Evolutionary conservation across 2,113 vertebrate genomes (phyloP).

Genomic region (Arothron firmamentum): DNA sequence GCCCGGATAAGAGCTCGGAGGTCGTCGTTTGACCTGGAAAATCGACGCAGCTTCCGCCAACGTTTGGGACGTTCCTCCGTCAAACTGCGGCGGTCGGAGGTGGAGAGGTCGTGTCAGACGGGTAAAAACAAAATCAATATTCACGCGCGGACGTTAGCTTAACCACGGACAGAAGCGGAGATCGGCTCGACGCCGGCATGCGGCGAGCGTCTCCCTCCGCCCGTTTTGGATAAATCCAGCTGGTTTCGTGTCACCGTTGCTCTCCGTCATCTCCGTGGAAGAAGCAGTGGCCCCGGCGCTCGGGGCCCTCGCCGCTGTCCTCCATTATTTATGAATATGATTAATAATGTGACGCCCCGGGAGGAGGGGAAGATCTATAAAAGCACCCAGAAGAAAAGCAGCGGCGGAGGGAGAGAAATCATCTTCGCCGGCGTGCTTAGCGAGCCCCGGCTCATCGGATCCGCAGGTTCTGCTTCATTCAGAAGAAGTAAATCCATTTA

Average conservation of each 20-base stretch:
- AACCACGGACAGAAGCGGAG: too few relatives aligned
- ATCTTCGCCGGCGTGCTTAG: conserved; percentile 33
- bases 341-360: conserved; percentile 58
- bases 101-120: too few relatives aligned
- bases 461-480: conserved; percentile 26
- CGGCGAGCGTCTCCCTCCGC: conserved; percentile 9
- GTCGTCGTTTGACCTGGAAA: too few relatives aligned
- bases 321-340: conserved; percentile 76
- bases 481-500: conserved; percentile 3
- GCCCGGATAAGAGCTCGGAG: too few relatives aligned
- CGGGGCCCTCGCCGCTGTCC: conserved; percentile 45
- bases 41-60: too few relatives aligned
- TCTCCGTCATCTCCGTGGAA: conserved; percentile 41
- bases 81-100: too few relatives aligned
- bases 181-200: too few relatives aligned
- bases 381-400: conserved; percentile 46
- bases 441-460: conserved; percentile 54
- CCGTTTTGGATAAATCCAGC: conserved; percentile 49
- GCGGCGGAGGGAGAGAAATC: conserved; percentile 36
- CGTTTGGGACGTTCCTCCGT: too few relatives aligned
- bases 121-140: too few relatives aligned
- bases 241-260: conserved; percentile 57
- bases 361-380: conserved; percentile 53
- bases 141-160: too few relatives aligned
- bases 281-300: conserved; percentile 42